Conservation (phyloP, 2,113 vertebrate genomes). For the Thinocorus orbignyianus region DNA sequence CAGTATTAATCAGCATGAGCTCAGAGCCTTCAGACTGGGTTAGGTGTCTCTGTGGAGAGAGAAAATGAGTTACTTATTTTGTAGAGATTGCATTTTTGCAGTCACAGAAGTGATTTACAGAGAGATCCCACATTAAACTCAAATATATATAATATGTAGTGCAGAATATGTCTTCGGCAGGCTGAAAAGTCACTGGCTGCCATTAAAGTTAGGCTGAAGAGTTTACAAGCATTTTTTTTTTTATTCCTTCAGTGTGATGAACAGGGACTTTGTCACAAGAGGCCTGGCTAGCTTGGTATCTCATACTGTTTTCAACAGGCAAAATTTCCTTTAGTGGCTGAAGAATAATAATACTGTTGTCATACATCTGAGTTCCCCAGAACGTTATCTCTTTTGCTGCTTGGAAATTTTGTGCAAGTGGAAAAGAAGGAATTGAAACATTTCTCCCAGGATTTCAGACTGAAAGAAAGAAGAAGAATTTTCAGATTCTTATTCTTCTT, state of each 20-base stretch:
- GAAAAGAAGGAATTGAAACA: not conserved
- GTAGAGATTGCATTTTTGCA: not conserved
- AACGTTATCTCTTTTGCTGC: not conserved
- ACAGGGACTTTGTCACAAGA: not conserved
- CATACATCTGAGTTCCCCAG: not conserved
- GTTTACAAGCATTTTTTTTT: not conserved
- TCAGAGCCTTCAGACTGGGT: not conserved
- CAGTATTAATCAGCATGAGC: not conserved
- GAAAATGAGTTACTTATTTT: slow-evolving; percentile 23
- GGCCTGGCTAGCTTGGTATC: not conserved
- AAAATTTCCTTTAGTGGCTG: not conserved
- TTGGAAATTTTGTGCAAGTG: not conserved
- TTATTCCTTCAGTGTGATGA: not conserved
- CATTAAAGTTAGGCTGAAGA: not conserved
- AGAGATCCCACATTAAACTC: not conserved
- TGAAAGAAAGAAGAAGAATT: not conserved
- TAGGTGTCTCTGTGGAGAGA: slow-evolving; percentile 3
- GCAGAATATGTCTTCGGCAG: not conserved
- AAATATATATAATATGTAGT: not conserved
- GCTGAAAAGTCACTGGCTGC: not conserved
- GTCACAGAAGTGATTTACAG: not conserved
- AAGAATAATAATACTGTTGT: not conserved
- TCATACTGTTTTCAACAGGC: not conserved
- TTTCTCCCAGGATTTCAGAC: not conserved
- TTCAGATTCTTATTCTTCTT: not conserved